Evolutionary conservation across 2,888 invertebrate genomes (phyloP).

Genomic region (Nomada fabriciana): DNA sequence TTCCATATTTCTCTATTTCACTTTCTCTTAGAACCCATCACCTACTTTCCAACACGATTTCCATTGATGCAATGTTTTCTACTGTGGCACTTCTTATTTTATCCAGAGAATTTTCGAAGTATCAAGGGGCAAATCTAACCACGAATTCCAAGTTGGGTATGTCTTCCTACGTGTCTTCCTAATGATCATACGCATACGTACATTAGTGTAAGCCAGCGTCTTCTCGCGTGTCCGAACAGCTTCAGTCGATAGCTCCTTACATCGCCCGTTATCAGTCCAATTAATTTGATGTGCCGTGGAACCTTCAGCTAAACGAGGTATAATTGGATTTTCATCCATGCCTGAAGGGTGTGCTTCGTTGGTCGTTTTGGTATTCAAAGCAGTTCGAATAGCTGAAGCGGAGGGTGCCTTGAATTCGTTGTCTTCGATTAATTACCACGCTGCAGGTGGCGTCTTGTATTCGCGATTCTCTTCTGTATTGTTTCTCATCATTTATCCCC

Average conservation of each 20-base stretch:
- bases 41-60: too few relatives aligned
- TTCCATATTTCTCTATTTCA: not conserved
- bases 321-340: constrained; percentile 25
- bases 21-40: not conserved
- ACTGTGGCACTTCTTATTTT: not conserved
- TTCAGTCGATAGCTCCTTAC: not conserved
- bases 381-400: constrained; percentile 3
- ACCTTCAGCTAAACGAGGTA: constrained; percentile 20
- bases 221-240: not conserved
- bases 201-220: not conserved
- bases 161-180: too few relatives aligned
- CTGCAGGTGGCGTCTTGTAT: not conserved
- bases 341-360: not conserved
- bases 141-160: too few relatives aligned
- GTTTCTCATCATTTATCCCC: not conserved
- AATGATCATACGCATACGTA: too few relatives aligned
- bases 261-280: constrained; percentile 27
- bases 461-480: not conserved
- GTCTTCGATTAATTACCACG: constrained; percentile 29
- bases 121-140: too few relatives aligned
- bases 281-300: not conserved
- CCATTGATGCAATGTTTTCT: too few relatives aligned
- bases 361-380: constrained; percentile 45
- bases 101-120: not conserved
- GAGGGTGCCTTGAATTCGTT: not conserved